Percentiles rank a stretch among this genome's conserved stretches.
Evolutionary conservation across 37 sponge, comb jelly and placozoan genomes (phyloP).

Genomic region (Chondrosia reniformis): DNA sequence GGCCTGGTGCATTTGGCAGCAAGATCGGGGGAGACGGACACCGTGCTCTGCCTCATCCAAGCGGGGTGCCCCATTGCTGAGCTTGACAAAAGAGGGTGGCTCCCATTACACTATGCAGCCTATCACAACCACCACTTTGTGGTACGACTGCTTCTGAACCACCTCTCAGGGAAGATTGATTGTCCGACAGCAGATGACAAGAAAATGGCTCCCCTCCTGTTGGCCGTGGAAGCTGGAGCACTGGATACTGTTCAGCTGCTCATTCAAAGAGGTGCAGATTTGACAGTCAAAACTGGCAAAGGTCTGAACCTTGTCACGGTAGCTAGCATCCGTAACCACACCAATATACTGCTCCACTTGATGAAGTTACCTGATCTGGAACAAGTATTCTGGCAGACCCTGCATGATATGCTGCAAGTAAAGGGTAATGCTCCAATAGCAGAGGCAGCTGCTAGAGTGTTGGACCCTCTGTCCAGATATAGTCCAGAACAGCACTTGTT

Average conservation of each 20-base stretch:
- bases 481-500: background rate
- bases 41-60: conserved; percentile 49
- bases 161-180: conserved; percentile 34
- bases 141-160: conserved; percentile 20
- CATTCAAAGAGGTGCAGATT: conserved; percentile 51
- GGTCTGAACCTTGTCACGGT: conserved; percentile 48
- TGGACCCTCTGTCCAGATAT: conserved; percentile 59
- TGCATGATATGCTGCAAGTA: conserved; percentile 60
- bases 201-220: conserved; percentile 62
- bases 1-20: conserved; percentile 67
- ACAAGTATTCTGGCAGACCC: conserved; percentile 39
- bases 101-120: conserved; percentile 79
- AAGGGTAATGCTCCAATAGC: conserved; percentile 21
- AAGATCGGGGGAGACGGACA: conserved; percentile 49
- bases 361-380: conserved; percentile 28
- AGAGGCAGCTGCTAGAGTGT: conserved; percentile 43
- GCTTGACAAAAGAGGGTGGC: conserved; percentile 63
- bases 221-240: conserved; percentile 62
- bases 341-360: conserved; percentile 58
- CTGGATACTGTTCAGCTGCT: conserved; percentile 71
- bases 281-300: conserved; percentile 16
- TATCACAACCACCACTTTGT: conserved; percentile 63
- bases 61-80: conserved; percentile 40
- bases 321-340: conserved; percentile 42
- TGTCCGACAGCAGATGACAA: conserved; percentile 18